Percentiles rank a stretch among this genome's conserved stretches.
phyloP scores from a whole-genome alignment of 1,140 invertebrate species.

The Eciton burchellii region DNA sequence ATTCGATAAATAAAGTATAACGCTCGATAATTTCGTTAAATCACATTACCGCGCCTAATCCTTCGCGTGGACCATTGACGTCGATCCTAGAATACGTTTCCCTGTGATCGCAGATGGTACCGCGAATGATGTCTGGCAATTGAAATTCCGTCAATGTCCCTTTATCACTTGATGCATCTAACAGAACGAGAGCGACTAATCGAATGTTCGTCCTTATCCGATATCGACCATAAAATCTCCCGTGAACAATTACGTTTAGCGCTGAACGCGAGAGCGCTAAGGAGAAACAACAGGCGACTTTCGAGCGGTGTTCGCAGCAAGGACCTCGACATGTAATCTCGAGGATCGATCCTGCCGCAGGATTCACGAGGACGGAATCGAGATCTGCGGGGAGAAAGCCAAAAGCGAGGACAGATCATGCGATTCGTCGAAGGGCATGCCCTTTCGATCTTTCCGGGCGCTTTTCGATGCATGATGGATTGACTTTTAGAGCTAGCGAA shows the following conservation, averaged over 20 bases:
- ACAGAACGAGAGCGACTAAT: not conserved
- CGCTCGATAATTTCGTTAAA: not conserved
- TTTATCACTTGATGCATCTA: not conserved
- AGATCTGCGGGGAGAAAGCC: constrained; percentile 45
- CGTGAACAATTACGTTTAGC: not conserved
- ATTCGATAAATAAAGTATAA: no score
- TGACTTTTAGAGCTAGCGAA: constrained; percentile 9
- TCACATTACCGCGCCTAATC: not conserved
- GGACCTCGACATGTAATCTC: constrained; percentile 3
- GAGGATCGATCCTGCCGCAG: constrained; percentile 25
- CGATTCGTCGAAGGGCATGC: not conserved
- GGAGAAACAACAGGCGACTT: not conserved
- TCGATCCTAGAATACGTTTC: not conserved
- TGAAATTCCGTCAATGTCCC: not conserved
- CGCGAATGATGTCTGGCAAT: not conserved
- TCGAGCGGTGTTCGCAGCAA: not conserved
- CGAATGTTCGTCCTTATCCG: not conserved
- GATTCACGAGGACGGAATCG: constrained; percentile 63
- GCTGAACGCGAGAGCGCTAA: not conserved
- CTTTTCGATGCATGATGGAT: constrained; percentile 21
- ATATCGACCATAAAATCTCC: not conserved
- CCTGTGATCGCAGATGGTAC: not conserved
- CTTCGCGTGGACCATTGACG: not conserved
- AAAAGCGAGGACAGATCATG: constrained; percentile 19
- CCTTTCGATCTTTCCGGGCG: not conserved